Conservation (phyloP, 1,140 invertebrate species). For the Drosophila lacteicornis region DNA sequence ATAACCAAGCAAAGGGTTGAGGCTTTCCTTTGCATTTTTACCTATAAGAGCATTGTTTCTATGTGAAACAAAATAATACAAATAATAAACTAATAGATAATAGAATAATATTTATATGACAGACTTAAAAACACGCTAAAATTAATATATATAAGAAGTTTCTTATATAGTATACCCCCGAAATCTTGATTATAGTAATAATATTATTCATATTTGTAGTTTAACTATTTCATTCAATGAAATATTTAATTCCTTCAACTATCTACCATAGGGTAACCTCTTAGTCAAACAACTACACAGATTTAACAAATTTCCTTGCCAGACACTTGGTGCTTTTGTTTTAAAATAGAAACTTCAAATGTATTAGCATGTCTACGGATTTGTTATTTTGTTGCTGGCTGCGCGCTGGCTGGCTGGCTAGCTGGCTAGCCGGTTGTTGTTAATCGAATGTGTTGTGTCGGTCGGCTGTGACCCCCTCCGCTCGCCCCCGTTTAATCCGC, state of each 20-base stretch:
- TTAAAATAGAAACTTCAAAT: conserved; percentile 69
- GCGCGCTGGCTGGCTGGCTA: conserved; percentile 32
- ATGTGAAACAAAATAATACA: too few relatives aligned
- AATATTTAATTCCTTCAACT: background rate
- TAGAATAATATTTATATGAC: too few relatives aligned
- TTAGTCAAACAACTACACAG: background rate
- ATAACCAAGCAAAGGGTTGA: too few relatives aligned
- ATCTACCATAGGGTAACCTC: background rate
- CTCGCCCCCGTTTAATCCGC: background rate
- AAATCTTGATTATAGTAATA: too few relatives aligned
- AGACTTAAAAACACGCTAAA: too few relatives aligned
- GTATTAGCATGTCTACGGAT: conserved; percentile 70
- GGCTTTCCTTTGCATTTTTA: too few relatives aligned
- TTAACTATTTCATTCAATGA: background rate
- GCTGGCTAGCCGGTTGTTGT: conserved; percentile 45
- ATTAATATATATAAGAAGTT: too few relatives aligned
- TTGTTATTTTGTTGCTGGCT: conserved; percentile 45
- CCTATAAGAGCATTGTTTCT: too few relatives aligned
- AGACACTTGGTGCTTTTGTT: conserved; percentile 53
- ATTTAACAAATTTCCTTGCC: conserved; percentile 25
- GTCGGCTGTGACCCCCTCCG: background rate
- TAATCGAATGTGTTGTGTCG: conserved; percentile 38
- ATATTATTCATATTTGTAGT: background rate
- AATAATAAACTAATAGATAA: too few relatives aligned
- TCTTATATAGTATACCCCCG: too few relatives aligned